phyloP scores from a whole-genome alignment of 1,140 invertebrate species.

The Ctenoplectra terminalis region DNA sequence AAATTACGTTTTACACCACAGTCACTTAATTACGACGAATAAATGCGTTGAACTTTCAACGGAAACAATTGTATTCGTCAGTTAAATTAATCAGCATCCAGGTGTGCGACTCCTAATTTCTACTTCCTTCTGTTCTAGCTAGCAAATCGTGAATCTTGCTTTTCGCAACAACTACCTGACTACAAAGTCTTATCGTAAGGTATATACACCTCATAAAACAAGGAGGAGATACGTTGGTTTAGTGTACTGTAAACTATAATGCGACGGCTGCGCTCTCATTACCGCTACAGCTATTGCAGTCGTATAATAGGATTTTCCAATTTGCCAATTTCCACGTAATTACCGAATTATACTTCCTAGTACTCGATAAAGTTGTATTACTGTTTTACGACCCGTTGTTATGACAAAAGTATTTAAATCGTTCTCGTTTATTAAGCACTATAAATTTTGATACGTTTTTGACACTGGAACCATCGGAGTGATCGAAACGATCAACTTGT shows the following conservation, averaged over 20 bases:
- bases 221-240: conserved; percentile 33
- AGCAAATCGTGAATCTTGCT: conserved; percentile 54
- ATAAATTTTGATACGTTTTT: no score
- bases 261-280: conserved; percentile 50
- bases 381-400: not conserved
- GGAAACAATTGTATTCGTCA: conserved; percentile 26
- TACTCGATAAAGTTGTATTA: not conserved
- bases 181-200: conserved; percentile 61
- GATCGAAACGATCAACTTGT: no score
- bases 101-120: conserved; percentile 10
- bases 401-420: not conserved
- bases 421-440: not conserved
- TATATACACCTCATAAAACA: conserved; percentile 64
- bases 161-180: conserved; percentile 29
- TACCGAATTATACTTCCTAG: not conserved
- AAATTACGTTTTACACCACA: not conserved
- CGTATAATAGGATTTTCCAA: conserved; percentile 57
- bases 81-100: conserved; percentile 57
- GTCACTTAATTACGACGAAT: not conserved
- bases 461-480: no score
- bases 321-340: conserved; percentile 42
- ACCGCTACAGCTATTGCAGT: conserved; percentile 41
- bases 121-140: not conserved
- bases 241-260: conserved; percentile 66
- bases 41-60: conserved; percentile 18